These are phyloP conservation scores for Octodonta nipae DNA, from an alignment of 2,888 invertebrate genomes.

Conservation along the genomic window DNA sequence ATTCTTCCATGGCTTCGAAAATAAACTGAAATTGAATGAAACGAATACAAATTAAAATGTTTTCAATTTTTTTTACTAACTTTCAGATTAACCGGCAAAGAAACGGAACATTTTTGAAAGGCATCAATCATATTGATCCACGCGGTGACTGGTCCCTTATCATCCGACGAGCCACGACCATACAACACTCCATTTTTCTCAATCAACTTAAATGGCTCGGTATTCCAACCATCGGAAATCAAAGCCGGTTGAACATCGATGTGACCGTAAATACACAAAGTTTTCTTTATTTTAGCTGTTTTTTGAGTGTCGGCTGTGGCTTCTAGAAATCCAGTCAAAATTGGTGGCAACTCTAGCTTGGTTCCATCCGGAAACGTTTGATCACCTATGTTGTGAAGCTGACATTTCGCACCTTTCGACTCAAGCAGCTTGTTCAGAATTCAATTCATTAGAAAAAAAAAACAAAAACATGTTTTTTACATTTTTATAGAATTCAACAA, in stretches of 20 bases:
- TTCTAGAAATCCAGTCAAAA: constrained; percentile 68
- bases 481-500: no score
- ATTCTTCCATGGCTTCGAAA: constrained; percentile 98
- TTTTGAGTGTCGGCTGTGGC: no score
- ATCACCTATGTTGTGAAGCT: no score
- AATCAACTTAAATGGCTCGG: constrained; percentile 82
- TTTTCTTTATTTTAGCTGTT: constrained; percentile 74
- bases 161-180: constrained; percentile 81
- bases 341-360: constrained; percentile 68
- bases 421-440: no score
- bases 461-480: no score
- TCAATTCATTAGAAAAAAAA: no score
- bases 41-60: no score
- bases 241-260: constrained; percentile 95
- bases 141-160: constrained; percentile 83
- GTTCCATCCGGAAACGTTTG: constrained; percentile 59
- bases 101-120: constrained; percentile 51
- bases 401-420: no score
- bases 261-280: constrained; percentile 90
- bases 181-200: constrained; percentile 80
- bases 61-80: no score
- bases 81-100: constrained; percentile 62
- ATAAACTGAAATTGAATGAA: no score
- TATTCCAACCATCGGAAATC: constrained; percentile 86
- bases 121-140: constrained; percentile 92